These are phyloP conservation scores for Trichonephila inaurata DNA, from an alignment of 1,140 invertebrate species.

Conservation along the genomic window DNA sequence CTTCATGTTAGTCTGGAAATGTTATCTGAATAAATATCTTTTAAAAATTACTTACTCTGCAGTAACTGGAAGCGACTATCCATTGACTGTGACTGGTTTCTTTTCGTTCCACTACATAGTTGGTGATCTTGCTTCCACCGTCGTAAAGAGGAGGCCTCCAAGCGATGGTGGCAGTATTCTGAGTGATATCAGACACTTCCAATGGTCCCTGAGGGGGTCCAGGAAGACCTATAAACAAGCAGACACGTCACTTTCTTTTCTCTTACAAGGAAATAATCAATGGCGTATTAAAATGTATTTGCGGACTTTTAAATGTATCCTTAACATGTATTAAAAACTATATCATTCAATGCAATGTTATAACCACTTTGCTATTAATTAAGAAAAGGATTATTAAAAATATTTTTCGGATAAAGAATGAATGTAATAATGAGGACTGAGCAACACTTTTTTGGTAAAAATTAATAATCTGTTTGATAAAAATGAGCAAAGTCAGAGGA, in stretches of 20 bases:
- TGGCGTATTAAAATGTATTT: not conserved
- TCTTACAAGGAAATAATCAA: not conserved
- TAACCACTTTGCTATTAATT: too few relatives aligned
- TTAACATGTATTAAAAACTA: too few relatives aligned
- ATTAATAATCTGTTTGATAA: too few relatives aligned
- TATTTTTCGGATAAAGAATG: too few relatives aligned
- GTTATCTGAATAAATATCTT: too few relatives aligned
- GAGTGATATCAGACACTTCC: slow-evolving; percentile 92
- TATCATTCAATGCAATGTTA: too few relatives aligned
- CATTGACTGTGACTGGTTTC: slow-evolving; percentile 82
- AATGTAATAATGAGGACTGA: too few relatives aligned
- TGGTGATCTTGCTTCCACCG: slow-evolving; percentile 92
- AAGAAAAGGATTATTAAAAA: too few relatives aligned
- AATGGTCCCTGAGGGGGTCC: slow-evolving; percentile 96
- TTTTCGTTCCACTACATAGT: slow-evolving; percentile 95
- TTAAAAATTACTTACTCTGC: slow-evolving; percentile 74
- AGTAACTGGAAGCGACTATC: slow-evolving; percentile 77
- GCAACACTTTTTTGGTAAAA: too few relatives aligned
- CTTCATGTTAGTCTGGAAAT: too few relatives aligned
- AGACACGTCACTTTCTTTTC: not conserved
- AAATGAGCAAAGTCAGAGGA: too few relatives aligned
- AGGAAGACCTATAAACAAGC: slow-evolving; percentile 86
- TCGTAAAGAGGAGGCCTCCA: slow-evolving; percentile 96
- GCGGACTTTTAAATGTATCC: too few relatives aligned
- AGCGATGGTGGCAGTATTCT: slow-evolving; percentile 91